phyloP scores from a whole-genome alignment of 2,797 vertebrate species.

The Clarias laeviceps region DNA sequence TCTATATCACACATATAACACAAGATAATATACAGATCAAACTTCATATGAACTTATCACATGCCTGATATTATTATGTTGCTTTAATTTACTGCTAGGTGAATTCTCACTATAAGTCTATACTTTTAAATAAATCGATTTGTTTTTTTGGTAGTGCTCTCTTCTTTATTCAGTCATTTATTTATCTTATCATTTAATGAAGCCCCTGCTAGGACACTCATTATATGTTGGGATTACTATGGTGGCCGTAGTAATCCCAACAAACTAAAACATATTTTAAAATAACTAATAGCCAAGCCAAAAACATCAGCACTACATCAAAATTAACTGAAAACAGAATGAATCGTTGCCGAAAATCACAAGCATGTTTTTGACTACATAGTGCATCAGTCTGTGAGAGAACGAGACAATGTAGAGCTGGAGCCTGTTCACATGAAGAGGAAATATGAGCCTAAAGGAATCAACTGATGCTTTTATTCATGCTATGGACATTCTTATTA shows the following conservation, averaged over 20 bases:
- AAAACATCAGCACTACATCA: background rate
- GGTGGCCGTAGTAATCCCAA: no score
- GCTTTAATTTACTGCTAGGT: background rate
- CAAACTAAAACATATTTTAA: background rate
- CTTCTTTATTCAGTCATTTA: background rate
- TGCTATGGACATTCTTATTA: background rate
- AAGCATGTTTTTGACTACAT: background rate
- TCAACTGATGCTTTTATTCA: background rate
- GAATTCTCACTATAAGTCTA: background rate
- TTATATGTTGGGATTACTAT: background rate
- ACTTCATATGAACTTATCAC: background rate
- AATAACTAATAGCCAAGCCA: background rate
- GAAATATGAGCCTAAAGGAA: background rate
- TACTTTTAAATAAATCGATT: background rate
- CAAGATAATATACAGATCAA: background rate
- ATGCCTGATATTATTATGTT: background rate
- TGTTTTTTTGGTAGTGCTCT: background rate
- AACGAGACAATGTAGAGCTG: background rate
- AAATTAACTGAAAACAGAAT: background rate
- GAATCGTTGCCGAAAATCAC: background rate
- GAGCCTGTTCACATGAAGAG: background rate
- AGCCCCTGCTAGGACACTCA: background rate
- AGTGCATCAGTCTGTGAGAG: background rate
- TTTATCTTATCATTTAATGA: background rate
- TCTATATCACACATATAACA: background rate